These are phyloP conservation scores for Papio anubis DNA, from an alignment of 2,113 vertebrate genomes.

Conservation along the genomic window DNA sequence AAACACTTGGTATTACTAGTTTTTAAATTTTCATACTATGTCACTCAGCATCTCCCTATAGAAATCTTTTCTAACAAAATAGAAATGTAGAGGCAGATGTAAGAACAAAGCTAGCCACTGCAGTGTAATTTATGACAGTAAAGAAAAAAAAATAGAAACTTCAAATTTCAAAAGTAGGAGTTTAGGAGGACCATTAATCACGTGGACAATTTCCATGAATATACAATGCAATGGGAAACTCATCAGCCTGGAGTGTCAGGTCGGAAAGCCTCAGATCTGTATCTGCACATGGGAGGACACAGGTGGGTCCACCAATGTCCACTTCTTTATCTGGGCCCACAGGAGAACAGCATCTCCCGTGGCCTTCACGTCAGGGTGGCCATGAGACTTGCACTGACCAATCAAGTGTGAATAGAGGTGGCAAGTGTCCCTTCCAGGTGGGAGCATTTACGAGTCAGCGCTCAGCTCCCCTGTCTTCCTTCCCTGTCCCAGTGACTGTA, in stretches of 20 bases:
- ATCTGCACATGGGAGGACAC: fast-evolving
- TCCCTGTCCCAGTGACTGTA: background rate
- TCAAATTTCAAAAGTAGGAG: background rate
- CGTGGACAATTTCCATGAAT: background rate
- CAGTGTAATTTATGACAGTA: background rate
- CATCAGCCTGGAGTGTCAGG: background rate
- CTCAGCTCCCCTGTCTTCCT: background rate
- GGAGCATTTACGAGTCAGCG: background rate
- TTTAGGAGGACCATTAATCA: background rate
- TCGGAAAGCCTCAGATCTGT: background rate
- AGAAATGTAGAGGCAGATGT: background rate
- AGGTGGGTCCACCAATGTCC: no score
- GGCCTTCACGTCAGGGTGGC: fast-evolving
- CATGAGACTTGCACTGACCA: no score
- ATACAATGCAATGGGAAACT: background rate
- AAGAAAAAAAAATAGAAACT: conserved; percentile 1
- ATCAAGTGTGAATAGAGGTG: no score
- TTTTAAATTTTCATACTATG: background rate
- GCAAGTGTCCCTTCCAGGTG: no score
- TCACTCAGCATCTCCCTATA: background rate
- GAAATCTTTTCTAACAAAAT: background rate
- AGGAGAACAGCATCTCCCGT: fast-evolving
- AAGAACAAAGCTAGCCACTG: background rate
- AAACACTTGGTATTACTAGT: background rate
- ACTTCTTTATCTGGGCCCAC: no score